Base-by-base conservation (phyloP, 2,113 vertebrate species). In the Nothocercus julius region DNA sequence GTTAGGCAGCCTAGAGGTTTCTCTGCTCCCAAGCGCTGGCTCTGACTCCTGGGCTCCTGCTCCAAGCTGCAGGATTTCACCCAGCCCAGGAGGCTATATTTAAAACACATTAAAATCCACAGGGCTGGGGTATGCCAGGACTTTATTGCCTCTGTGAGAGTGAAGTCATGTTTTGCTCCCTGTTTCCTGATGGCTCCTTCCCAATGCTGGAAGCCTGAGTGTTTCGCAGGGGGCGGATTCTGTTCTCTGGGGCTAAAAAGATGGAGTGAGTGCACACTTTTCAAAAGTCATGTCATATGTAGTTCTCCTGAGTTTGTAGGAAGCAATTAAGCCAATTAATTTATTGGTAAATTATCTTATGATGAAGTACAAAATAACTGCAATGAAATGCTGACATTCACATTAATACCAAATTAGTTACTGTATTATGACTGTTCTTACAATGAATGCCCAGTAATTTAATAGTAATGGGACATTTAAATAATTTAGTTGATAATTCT, bases 301-400 rank as follows among this genome's bases (percentile, higher is more conserved):
- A 73, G 75, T 79, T 93, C 89, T 93, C 88, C 36, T 15, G 67
- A 59, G 86, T 95, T 90, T 74, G 86, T 75, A 87, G 80, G 83
- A 97, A 93, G 94, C 93, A 97, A 97, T 97, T 97, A 96, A 95
- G 87, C 72, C 96, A 96, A 92, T 97, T 97, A 97, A 97, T 97
- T 97, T 97, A 97, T 97, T 97, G 97, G 96, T 97, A 97, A 97
- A 97, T 97, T 96, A 96, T 96, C 89, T 92, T 85, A 96, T 97
- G 97, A 96, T 96, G 93, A 96, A 96, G 96, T 95, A 94, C 93
- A 97, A 96, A 97, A 97, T 97, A 96, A 97, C 95, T 96, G 97
- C 95, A 89, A 93, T 97, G 96, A 96, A 97, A 97, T 0, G 66
- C 96, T 97, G 97, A 97, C 97, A 94, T 94, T 97, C 93, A 92